phyloP scores from a whole-genome alignment of 2,888 invertebrate species.

The Temnothorax rugatulus region DNA sequence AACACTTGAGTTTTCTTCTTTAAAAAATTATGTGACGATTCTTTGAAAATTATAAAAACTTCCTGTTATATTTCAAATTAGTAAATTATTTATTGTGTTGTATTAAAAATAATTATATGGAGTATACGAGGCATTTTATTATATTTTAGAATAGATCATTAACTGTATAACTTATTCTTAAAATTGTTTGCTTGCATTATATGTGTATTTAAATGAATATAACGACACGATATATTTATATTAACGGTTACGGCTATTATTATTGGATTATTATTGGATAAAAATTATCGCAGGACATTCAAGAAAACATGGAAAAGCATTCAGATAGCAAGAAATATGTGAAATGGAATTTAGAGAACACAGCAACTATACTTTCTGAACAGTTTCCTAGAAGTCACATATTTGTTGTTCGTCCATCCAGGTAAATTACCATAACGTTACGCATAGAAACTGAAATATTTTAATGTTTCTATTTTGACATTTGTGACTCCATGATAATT shows the following conservation, averaged over 20 bases:
- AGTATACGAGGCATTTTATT: background rate
- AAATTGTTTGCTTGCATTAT: no score
- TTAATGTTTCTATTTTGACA: constrained; percentile 17
- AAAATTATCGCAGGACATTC: constrained; percentile 61
- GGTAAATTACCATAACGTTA: constrained; percentile 86
- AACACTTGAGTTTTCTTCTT: background rate
- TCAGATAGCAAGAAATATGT: constrained; percentile 92
- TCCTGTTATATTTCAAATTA: background rate
- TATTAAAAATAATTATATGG: background rate
- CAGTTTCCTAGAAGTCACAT: constrained; percentile 92
- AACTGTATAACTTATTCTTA: background rate
- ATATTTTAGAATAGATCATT: background rate
- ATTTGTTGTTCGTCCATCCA: constrained; percentile 91
- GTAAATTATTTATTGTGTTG: background rate
- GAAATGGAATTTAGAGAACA: constrained; percentile 94
- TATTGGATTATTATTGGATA: background rate
- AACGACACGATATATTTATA: background rate
- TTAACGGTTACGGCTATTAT: no score
- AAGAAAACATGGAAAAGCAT: constrained; percentile 86
- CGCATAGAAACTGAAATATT: background rate
- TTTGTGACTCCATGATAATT: background rate
- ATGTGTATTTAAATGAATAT: background rate
- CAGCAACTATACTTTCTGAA: constrained; percentile 90
- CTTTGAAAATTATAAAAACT: background rate
- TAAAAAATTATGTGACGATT: background rate